Evolutionary conservation across 2,797 vertebrate species (phyloP), one percentile per base, ranked within the genome.

Genomic region (Catamblyrhynchus diadema): DNA sequence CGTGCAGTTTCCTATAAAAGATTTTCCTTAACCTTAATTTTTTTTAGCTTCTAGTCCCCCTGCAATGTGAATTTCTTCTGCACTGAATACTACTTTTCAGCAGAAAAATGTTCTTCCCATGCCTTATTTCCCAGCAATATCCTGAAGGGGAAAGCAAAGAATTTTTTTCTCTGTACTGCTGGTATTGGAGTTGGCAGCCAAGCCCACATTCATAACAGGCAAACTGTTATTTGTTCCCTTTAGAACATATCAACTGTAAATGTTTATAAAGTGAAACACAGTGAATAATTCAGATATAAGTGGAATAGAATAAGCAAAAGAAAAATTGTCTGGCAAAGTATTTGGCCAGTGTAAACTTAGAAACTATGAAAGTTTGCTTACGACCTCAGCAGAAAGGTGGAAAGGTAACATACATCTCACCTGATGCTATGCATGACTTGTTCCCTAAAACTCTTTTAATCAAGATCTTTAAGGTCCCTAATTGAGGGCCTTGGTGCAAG

Each of bases 201-300:
- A 83, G 23, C 35, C 33, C 14, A 47, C 5, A 65, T 61, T 80
- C 57, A 66, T 77, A 90, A 47, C 42, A 83, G 42, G 39, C 22
- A 93, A 91, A 93, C 8, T 64, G 30, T 22, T 88, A 69, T 81
- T 93, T 91, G 77, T 83, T 88, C 65, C 50, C 23, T 83, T 73
- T 64, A 80, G 71, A 82, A 61, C 15, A 39, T 64, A 84, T 81
- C 33, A 66, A 80, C 64, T n/a, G 44, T 60, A 85, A 85, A 80
- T 74, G 25, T 92, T 92, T 86, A 80, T 73, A 14, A 90, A 89
- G 27, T 64, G 27, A 28, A 88, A 80, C 17, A 70, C 39, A 57
- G 69, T 22, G 67, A 93, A 81, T 57, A 86, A 90, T 70, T 80
- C 66, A 64, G 39, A 33, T 69, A 9, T 41, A 93, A 56, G 25